These are phyloP conservation scores for Onychorhynchus coronatus DNA, from an alignment of 2,113 vertebrate species.

Conservation along the genomic window DNA sequence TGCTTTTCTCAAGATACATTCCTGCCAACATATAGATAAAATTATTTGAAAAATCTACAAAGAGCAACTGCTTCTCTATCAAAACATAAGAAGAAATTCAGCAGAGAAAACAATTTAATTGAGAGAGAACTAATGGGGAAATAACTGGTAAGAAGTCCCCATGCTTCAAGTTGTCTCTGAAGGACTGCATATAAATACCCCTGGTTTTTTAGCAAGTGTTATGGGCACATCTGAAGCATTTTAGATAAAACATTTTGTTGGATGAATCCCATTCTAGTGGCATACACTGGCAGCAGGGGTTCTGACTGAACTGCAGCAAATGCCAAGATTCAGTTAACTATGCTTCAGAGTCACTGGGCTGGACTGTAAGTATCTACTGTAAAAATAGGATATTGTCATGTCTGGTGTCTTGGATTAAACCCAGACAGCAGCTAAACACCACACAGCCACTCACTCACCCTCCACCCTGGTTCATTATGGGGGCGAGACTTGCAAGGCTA, in stretches of 20 bases:
- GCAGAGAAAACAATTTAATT: background rate
- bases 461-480: background rate
- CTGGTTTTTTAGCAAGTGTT: background rate
- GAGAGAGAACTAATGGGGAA: background rate
- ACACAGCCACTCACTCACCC: background rate
- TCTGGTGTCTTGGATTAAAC: background rate
- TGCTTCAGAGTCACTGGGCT: background rate
- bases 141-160: background rate
- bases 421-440: background rate
- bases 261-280: background rate
- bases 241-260: conserved; percentile 18
- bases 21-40: conserved; percentile 21
- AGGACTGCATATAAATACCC: background rate
- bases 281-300: background rate
- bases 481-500: background rate
- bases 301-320: background rate
- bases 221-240: background rate
- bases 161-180: background rate
- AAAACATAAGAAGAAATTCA: background rate
- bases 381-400: background rate
- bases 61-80: background rate
- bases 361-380: background rate
- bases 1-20: background rate
- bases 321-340: background rate
- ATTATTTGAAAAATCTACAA: conserved; percentile 5